Percentiles rank a stretch among this genome's conserved stretches.
These are phyloP conservation scores for Cardiocondyla obscurior DNA, from an alignment of 1,140 invertebrate species.

Conservation along the genomic window DNA sequence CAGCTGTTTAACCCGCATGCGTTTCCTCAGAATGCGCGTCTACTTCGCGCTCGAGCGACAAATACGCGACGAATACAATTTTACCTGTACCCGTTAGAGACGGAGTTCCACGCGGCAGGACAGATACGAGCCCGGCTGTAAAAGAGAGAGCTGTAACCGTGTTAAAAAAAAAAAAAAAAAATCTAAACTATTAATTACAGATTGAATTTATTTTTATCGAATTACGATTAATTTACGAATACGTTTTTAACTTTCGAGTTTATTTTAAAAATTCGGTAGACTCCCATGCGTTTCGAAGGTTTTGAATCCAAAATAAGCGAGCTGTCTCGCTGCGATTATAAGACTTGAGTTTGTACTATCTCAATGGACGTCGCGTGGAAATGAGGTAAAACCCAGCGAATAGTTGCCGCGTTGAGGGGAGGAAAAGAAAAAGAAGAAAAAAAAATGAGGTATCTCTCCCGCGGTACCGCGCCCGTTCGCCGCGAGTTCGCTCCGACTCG, in stretches of 20 bases:
- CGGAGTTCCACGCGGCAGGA: neutral
- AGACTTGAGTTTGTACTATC: neutral
- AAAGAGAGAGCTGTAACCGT: neutral
- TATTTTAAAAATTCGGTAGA: neutral
- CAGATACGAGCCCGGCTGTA: neutral
- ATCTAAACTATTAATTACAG: neutral
- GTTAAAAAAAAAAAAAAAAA: neutral
- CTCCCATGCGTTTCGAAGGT: neutral
- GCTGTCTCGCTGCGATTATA: neutral
- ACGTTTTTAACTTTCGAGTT: neutral
- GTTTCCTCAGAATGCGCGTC: neutral
- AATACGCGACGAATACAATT: neutral
- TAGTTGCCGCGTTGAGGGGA: constrained; percentile 25
- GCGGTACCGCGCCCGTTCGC: constrained; percentile 42
- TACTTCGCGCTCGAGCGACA: neutral
- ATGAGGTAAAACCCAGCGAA: constrained; percentile 21
- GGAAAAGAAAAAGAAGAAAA: too few species aligned
- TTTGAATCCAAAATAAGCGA: neutral
- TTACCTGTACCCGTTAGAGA: neutral
- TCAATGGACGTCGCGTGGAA: neutral
- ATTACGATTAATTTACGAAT: neutral
- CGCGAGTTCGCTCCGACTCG: constrained; percentile 69
- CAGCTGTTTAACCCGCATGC: constrained; percentile 43
- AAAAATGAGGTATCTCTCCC: constrained; percentile 27
- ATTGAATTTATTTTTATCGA: neutral